Base-by-base conservation (phyloP, 2,888 invertebrate genomes). In the Nineta flava region DNA sequence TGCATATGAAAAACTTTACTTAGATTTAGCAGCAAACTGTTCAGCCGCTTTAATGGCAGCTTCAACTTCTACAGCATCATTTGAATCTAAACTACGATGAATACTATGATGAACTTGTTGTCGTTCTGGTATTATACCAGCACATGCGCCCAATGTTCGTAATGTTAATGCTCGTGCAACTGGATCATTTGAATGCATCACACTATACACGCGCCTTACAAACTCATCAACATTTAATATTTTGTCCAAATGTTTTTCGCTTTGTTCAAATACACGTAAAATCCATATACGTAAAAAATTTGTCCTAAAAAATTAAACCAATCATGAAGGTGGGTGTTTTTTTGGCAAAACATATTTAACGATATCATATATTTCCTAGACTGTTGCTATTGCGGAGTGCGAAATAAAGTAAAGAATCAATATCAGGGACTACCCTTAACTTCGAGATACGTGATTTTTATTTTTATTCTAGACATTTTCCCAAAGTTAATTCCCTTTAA, bases 81-180 rank as follows among this genome's bases (percentile, higher is more conserved):
- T 88, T 42, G 96, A 95, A 65, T 96, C 94, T 12, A 96, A 69
- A 17, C 91, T 88, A 56, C 87, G 77, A 32, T 94, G 72, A 49
- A 97, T 93, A 52, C 91, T 90, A 61, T 96, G 95, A 65, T 97
- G 96, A 1, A 95, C 91, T 67, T 91, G 90, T 61, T 93, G 91
- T 55, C 90, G 75, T 68, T 96, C 94, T 0, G 92, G 87, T 55
- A 96, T 93, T 26, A 95, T 90, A 16, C 87, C 83, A 1, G 95
- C 93, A 3, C 94, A 86, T 42, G 91, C 92, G 1, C 94, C 95
- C 31, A 96, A 71, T 0, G 92, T 92, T 54, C 88, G 74, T 9
- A 97, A 67, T 0, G 94, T 91, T 9, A 96, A 70, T 0, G 95
- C 91, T 59, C 96, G 76, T 0, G 96, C 96, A 7, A 95, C 85